Percentiles rank a stretch among this genome's conserved stretches.
Evolutionary conservation across 2,888 invertebrate species (phyloP).

Genomic region (Morpho achilles): DNA sequence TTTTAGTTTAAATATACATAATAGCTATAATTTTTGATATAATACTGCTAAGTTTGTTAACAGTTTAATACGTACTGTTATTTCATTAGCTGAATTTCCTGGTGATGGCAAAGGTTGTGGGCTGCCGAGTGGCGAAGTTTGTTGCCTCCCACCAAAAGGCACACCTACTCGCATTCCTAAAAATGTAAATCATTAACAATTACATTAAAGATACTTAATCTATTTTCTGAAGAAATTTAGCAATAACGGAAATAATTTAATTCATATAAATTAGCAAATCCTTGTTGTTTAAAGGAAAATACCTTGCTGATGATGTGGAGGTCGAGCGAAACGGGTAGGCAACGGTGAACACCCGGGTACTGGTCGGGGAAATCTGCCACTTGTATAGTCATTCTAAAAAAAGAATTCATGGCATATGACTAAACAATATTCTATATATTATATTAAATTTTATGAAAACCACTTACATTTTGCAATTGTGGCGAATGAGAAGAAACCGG

Average conservation of each 20-base stretch:
- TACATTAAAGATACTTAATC: too few species aligned
- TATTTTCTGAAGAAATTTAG: too few species aligned
- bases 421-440: background rate
- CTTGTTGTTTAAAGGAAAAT: too few species aligned
- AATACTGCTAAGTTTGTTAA: too few species aligned
- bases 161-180: slow-evolving; percentile 71
- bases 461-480: slow-evolving; percentile 67
- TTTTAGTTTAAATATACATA: too few species aligned
- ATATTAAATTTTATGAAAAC: background rate
- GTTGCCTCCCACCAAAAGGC: slow-evolving; percentile 61
- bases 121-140: slow-evolving; percentile 72
- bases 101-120: slow-evolving; percentile 74
- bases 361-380: slow-evolving; percentile 64
- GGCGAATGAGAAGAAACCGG: slow-evolving; percentile 72
- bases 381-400: slow-evolving; percentile 52
- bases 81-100: slow-evolving; percentile 62
- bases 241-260: too few species aligned
- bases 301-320: slow-evolving; percentile 72
- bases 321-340: slow-evolving; percentile 64
- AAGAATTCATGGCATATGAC: background rate
- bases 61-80: slow-evolving; percentile 51
- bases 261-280: too few species aligned
- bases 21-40: too few species aligned
- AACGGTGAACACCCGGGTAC: slow-evolving; percentile 67
- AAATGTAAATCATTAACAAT: too few species aligned